Conservation (phyloP, 2,888 invertebrate genomes). For the Clepsis dumicolana region DNA sequence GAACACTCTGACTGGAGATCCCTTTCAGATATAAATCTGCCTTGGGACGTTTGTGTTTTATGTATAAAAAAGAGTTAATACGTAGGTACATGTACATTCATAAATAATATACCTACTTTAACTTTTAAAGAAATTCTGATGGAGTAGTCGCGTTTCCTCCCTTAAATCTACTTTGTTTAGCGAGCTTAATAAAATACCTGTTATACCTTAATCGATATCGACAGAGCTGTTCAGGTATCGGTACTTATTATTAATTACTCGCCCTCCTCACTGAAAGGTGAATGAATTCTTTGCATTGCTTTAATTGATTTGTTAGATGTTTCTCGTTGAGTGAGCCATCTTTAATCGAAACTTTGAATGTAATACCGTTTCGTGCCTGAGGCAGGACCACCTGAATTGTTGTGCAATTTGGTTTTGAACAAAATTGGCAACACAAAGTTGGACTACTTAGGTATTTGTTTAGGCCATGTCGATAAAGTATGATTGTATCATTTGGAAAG, state of each 20-base stretch:
- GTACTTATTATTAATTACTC: constrained; percentile 42
- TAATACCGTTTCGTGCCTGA: constrained; percentile 56
- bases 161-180: too few relatives aligned
- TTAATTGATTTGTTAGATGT: constrained; percentile 83
- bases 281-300: constrained; percentile 83
- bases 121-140: background rate
- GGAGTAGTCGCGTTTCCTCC: too few relatives aligned
- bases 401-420: constrained; percentile 38
- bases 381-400: constrained; percentile 45
- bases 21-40: too few relatives aligned
- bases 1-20: too few relatives aligned
- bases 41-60: too few relatives aligned
- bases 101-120: too few relatives aligned
- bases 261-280: constrained; percentile 71
- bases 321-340: constrained; percentile 79
- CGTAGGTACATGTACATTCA: too few relatives aligned
- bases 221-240: constrained; percentile 41
- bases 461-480: constrained; percentile 17
- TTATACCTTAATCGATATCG: constrained; percentile 24
- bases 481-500: background rate
- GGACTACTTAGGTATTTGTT: constrained; percentile 24
- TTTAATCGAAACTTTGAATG: constrained; percentile 75
- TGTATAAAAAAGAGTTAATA: too few relatives aligned
- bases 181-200: too few relatives aligned
- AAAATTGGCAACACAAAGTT: constrained; percentile 39